Percentiles rank a stretch among this genome's conserved stretches.
Conservation (phyloP, 2,888 invertebrate genomes). For the Tribolium freemani region DNA sequence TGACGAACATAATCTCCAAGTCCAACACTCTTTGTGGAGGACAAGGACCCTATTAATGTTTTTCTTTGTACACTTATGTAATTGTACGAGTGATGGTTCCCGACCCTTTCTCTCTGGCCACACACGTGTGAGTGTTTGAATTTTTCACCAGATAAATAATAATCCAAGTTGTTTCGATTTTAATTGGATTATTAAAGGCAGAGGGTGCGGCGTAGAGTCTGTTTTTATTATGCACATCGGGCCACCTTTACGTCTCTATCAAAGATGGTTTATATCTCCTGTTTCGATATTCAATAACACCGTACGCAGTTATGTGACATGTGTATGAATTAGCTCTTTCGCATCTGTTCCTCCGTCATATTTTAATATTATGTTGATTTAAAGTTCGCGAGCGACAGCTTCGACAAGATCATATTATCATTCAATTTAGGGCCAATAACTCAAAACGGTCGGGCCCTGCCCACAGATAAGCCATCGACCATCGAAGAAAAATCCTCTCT, state of each 20-base stretch:
- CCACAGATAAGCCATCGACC: slow-evolving; percentile 50
- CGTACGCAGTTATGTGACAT: slow-evolving; percentile 45
- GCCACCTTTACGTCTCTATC: slow-evolving; percentile 38
- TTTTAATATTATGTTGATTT: slow-evolving; percentile 44
- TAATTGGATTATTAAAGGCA: slow-evolving; percentile 22
- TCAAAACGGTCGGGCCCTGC: slow-evolving; percentile 45
- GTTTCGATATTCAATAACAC: slow-evolving; percentile 44
- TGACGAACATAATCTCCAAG: slow-evolving; percentile 51
- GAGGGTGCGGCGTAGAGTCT: slow-evolving; percentile 17
- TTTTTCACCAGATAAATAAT: background rate
- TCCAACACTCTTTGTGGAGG: slow-evolving; percentile 53
- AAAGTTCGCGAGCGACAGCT: slow-evolving; percentile 37
- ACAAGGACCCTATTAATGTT: slow-evolving; percentile 54
- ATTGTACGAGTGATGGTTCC: background rate
- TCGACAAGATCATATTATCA: slow-evolving; percentile 47
- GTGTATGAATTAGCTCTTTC: slow-evolving; percentile 47
- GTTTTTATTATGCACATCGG: slow-evolving; percentile 39
- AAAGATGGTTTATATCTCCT: slow-evolving; percentile 43
- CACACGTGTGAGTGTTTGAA: slow-evolving; percentile 6
- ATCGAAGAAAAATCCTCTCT: slow-evolving; percentile 28
- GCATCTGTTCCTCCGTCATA: slow-evolving; percentile 39
- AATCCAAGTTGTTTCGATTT: background rate
- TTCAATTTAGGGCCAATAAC: slow-evolving; percentile 53
- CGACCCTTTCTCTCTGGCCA: slow-evolving; percentile 10
- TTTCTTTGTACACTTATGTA: slow-evolving; percentile 50